Percentiles rank a stretch among this genome's conserved stretches.
These are phyloP conservation scores for Pandion haliaetus DNA, from an alignment of 2,113 vertebrate species.

Conservation along the genomic window DNA sequence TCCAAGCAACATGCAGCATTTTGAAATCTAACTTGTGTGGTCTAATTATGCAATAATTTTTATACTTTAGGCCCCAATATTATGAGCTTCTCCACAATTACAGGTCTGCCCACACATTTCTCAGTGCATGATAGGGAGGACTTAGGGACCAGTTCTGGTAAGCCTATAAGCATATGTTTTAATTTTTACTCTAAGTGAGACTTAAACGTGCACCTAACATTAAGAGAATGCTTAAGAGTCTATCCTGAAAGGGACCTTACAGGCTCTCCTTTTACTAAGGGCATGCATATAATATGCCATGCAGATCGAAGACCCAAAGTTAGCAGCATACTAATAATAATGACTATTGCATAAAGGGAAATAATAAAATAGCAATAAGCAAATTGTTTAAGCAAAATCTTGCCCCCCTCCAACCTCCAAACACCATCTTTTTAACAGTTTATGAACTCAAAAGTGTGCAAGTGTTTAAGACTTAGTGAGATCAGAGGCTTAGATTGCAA, in stretches of 20 bases:
- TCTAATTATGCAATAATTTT: conserved; percentile 67
- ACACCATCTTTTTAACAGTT: not conserved
- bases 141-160: conserved; percentile 5
- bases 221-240: not conserved
- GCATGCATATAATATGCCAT: not conserved
- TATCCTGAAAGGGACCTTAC: not conserved
- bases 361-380: not conserved
- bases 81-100: conserved; percentile 61
- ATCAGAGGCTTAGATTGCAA: not conserved
- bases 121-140: conserved; percentile 38
- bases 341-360: not conserved
- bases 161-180: not conserved
- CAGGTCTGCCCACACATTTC: conserved; percentile 49
- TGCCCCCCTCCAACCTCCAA: not conserved
- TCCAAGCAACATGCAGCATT: conserved; percentile 46
- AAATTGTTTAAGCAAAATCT: not conserved
- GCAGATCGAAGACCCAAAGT: not conserved
- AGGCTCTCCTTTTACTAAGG: not conserved
- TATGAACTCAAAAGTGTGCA: not conserved
- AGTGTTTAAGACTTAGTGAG: not conserved
- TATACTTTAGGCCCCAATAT: conserved; percentile 61
- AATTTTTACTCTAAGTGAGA: not conserved
- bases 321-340: not conserved
- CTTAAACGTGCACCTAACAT: not conserved
- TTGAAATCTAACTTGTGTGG: conserved; percentile 67